Conservation (phyloP, 2,113 vertebrate species). For the Phodopus roborovskii region DNA sequence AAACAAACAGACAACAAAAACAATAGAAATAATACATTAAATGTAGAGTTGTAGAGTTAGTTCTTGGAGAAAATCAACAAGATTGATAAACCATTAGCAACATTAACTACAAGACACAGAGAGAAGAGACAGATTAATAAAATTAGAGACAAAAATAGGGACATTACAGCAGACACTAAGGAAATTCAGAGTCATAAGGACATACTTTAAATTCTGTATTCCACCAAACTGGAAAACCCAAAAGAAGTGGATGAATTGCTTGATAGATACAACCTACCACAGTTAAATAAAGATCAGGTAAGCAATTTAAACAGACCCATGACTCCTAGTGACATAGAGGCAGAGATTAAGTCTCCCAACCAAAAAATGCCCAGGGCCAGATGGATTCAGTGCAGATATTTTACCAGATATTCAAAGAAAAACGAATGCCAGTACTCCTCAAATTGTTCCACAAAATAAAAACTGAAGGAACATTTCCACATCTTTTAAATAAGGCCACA, state of each 20-base stretch:
- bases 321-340: background rate
- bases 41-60: background rate
- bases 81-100: background rate
- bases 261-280: background rate
- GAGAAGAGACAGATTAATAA: background rate
- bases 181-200: background rate
- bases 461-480: background rate
- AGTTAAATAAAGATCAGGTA: background rate
- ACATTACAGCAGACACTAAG: background rate
- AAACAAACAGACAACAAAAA: background rate
- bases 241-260: background rate
- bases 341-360: background rate
- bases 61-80: background rate
- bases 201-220: background rate
- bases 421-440: background rate
- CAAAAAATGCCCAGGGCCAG: background rate
- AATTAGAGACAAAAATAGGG: background rate
- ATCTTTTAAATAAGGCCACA: background rate
- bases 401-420: background rate
- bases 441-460: background rate
- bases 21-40: background rate
- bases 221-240: background rate
- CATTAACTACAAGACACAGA: background rate
- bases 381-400: background rate
- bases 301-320: background rate